phyloP scores from a whole-genome alignment of 37 sponge, comb jelly and placozoan species.

The Cliona cf. orientalis region DNA sequence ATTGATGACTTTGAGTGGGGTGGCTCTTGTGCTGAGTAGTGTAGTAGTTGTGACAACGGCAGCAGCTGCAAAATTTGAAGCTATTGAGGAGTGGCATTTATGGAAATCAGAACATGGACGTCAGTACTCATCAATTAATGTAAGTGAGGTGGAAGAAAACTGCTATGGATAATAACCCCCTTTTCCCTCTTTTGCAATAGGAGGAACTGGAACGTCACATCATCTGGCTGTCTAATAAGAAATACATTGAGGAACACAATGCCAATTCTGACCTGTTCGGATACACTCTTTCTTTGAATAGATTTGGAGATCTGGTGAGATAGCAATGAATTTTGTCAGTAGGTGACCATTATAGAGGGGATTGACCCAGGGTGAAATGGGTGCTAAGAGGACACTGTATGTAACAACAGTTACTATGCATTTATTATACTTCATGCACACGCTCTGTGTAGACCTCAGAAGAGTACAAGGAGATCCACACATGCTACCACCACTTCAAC shows the following conservation, averaged over 20 bases:
- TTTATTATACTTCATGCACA: background rate
- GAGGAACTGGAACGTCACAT: conserved; percentile 30
- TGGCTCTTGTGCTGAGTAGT: too few species aligned
- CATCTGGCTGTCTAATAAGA: conserved; percentile 37
- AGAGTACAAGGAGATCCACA: background rate
- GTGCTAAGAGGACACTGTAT: background rate
- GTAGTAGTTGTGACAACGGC: too few species aligned
- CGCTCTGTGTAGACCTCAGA: background rate
- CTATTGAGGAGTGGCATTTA: conserved; percentile 10
- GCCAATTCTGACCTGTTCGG: conserved; percentile 48
- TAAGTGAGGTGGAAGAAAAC: too few species aligned
- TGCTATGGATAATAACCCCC: too few species aligned
- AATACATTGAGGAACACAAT: conserved; percentile 62
- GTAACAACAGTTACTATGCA: background rate
- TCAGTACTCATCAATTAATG: too few species aligned
- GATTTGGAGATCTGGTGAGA: conserved; percentile 63
- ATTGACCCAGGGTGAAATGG: too few species aligned
- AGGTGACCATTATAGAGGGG: too few species aligned
- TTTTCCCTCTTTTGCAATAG: too few species aligned
- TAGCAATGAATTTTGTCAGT: too few species aligned
- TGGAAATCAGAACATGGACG: conserved; percentile 4
- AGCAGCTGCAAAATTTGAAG: conserved; percentile 1
- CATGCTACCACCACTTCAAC: background rate
- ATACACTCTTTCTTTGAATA: conserved; percentile 46
- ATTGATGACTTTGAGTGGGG: too few species aligned